A percentile compares a stretch with the other conserved stretches of the same genome.
Conservation (phyloP, 2,797 vertebrate genomes). For the Hirundo rustica region DNA sequence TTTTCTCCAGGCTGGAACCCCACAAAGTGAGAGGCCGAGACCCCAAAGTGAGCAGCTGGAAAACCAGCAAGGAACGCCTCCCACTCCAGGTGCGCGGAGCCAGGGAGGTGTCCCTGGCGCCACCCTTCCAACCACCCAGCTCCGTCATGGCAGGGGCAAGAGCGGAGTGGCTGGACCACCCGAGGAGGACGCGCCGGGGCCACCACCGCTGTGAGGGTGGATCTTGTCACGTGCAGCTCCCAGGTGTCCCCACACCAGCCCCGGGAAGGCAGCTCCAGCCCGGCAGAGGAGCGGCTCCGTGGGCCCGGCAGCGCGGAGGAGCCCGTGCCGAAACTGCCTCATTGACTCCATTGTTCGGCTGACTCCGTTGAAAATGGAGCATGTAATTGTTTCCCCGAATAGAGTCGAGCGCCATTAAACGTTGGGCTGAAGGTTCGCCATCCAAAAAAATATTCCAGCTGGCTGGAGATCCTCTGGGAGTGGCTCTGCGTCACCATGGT, state of each 20-base stretch:
- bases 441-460: constrained; percentile 70
- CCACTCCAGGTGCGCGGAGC: background rate
- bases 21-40: too few relatives aligned
- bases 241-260: background rate
- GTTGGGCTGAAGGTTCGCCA: constrained; percentile 64
- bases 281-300: background rate
- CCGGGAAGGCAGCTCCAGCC: background rate
- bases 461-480: constrained; percentile 65
- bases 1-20: background rate
- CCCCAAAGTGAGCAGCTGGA: background rate
- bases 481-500: constrained; percentile 66
- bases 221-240: background rate
- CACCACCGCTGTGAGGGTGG: fast-evolving
- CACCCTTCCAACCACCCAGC: background rate
- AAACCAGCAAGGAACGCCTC: background rate
- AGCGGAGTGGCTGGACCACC: background rate
- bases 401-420: constrained; percentile 64
- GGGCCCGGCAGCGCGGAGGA: background rate
- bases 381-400: constrained; percentile 71
- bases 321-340: constrained; percentile 51
- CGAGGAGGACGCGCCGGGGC: fast-evolving
- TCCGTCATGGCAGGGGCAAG: too few relatives aligned
- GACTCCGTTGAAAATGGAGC: constrained; percentile 71
- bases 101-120: background rate
- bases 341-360: constrained; percentile 70